A percentile compares a stretch with the other conserved stretches of the same genome.
phyloP scores from a whole-genome alignment of 2,888 invertebrate genomes.

The Agonopterix heracliana region DNA sequence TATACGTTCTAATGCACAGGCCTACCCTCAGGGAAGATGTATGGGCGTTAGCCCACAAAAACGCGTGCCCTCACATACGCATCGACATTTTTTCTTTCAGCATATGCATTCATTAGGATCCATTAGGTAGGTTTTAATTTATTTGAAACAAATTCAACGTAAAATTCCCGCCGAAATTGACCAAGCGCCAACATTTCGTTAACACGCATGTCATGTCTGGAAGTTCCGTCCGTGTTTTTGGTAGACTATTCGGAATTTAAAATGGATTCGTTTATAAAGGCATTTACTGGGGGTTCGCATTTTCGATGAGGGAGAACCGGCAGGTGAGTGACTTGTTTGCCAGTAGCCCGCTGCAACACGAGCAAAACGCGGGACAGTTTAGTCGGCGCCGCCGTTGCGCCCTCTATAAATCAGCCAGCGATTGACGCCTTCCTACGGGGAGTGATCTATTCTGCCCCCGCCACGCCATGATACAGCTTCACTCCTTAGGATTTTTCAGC shows the following conservation, averaged over 20 bases:
- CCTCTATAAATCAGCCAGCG: conserved; percentile 71
- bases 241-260: conserved; percentile 68
- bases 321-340: conserved; percentile 76
- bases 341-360: conserved; percentile 53
- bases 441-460: conserved; percentile 71
- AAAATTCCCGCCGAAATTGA: conserved; percentile 54
- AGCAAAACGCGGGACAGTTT: conserved; percentile 69
- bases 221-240: conserved; percentile 63
- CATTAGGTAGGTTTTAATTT: conserved; percentile 41
- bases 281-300: conserved; percentile 64
- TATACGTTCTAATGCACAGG: no score
- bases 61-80: no score
- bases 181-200: conserved; percentile 62
- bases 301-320: conserved; percentile 66
- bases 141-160: conserved; percentile 34
- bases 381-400: conserved; percentile 56
- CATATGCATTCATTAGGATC: no score
- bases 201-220: conserved; percentile 70
- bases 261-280: conserved; percentile 71
- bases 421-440: conserved; percentile 74
- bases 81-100: no score
- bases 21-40: no score
- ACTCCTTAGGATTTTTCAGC: conserved; percentile 61
- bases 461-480: conserved; percentile 65
- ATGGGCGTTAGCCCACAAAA: no score